A percentile compares a stretch with the other conserved stretches of the same genome.
phyloP scores from a whole-genome alignment of 2,797 vertebrate genomes.

The Cirrhinus mrigala region DNA sequence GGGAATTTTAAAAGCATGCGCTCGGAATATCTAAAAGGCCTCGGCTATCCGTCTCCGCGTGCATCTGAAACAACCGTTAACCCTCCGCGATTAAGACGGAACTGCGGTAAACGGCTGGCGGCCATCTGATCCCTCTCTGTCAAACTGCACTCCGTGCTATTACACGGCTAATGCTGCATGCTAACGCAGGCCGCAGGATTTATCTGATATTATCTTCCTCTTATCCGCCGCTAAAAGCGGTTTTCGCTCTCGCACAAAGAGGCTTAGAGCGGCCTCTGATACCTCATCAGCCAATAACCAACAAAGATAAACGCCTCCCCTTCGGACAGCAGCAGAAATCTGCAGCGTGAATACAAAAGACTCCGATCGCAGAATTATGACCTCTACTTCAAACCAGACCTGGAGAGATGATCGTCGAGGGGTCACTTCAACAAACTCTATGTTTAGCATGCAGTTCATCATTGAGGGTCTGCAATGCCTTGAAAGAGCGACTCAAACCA shows the following conservation, averaged over 20 bases:
- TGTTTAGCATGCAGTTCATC: background rate
- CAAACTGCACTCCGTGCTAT: conserved; percentile 69
- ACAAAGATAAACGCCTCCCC: conserved; percentile 34
- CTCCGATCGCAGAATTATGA: background rate
- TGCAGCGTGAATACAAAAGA: background rate
- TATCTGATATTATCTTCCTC: conserved; percentile 70
- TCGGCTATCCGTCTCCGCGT: conserved; percentile 2
- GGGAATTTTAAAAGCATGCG: conserved; percentile 30
- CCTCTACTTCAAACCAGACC: background rate
- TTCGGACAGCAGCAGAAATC: background rate
- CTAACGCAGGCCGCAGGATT: conserved; percentile 67
- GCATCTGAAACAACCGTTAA: conserved; percentile 29
- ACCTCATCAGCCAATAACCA: conserved; percentile 38
- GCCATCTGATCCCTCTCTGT: conserved; percentile 71
- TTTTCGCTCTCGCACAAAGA: conserved; percentile 61
- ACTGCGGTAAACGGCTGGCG: conserved; percentile 62
- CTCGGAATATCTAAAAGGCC: conserved; percentile 21
- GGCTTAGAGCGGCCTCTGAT: conserved; percentile 31
- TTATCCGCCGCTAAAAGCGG: conserved; percentile 69
- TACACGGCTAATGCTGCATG: conserved; percentile 68
- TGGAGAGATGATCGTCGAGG: background rate
- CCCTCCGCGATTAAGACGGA: conserved; percentile 61
- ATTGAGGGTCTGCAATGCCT: background rate
- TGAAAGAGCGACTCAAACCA: background rate
- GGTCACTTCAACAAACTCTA: background rate